Base-by-base conservation (phyloP, 2,888 invertebrate genomes). In the Chaetogeoica ovagalla region DNA sequence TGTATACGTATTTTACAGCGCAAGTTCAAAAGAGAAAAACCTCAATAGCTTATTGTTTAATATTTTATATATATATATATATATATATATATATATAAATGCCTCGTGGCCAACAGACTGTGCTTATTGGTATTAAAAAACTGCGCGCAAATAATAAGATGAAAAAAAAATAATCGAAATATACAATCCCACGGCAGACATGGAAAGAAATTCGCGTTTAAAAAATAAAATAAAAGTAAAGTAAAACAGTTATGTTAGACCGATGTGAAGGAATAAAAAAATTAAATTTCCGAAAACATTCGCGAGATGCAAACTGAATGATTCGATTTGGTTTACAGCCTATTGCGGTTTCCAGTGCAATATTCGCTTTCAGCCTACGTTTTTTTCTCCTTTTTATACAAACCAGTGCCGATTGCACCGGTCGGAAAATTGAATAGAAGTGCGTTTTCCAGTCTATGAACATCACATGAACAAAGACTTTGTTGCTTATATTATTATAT, bases 101-200 rank as follows among this genome's bases (percentile, higher is more conserved):
- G 79, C 79, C 79, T 79, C 63, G 79, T 79, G 71, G 79, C 79
- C 79, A 79, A 63, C 79, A 79, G 79, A 71, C 79, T 79, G 79
- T 79, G 79, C 79, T 79, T 79, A 79, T 79, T 79, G 79, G 79
- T 71, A 79, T 79, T 79, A 79, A 62, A 70, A 70, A 77, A 77
- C 68, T 55, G 69, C 7, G 57, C 66, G 59, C 66, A 43, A 66
- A 75, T n/a, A 68, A 66, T 76, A 76, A 76, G 30, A 68, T 48
- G 68, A 55, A 79, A 63, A 63, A 71, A 79, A 71, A 43, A 30
- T 79, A 43, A 30, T 79, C 69, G 57, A 71, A 79, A 79, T 71
- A 57, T 79, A 70, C 79, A 79, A 79, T 79, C 17, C 57, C 39
- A 39, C 65, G 13, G 37, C 48, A 48, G 8, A 77, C 70, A 48